Base-by-base conservation (phyloP, 2,888 invertebrate species). In the Aphelenchoides bicaudatus region DNA sequence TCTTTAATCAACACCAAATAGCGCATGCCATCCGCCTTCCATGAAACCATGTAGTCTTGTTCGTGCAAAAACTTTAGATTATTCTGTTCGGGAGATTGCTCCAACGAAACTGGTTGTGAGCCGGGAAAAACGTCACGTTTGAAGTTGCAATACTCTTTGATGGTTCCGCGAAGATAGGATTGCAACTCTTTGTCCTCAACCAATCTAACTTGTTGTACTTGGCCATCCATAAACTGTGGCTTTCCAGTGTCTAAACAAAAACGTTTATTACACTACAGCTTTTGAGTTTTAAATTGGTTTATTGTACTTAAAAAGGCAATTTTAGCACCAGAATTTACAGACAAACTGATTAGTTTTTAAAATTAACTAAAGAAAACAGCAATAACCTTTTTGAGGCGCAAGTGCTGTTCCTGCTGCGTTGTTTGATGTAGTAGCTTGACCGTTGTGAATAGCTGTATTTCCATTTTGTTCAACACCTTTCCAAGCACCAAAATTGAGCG, bases 11-110 rank as follows among this genome's bases (percentile, higher is more conserved):
- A 82, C 90, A 98, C 90, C 89, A 98, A 16, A 13, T 25, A 89
- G 88, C 91, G 87, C 30, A 88, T 89, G 34, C 98, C 98, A 81
- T 99, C 98, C 8, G 98, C 98, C 80, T 99, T 99, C 98, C 98
- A 99, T 1, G 94, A 96, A 0, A 98, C 94, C 79, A 87, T 86
- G 78, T 98, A 99, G 0, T 89, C 89, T 77, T 89, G 89, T 66
- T 87, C 82, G 29, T 85, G 83, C 2, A 99, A 81, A 10, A 87
- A 83, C 51, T 81, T 80, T 47, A 98, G 83, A 80, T 99, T 99
- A 50, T 75, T 57, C 8, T 65, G 57, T 37, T 66, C 59, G 5
- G 67, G 67, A 10, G 65, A 60, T 6, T 38, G 37, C 53, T 90
- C 89, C 92, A 99, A 92, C 0, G 94, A 94, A 0, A 99, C 92